Conservation (phyloP, 2,113 vertebrate species). For the Gallinago media region DNA sequence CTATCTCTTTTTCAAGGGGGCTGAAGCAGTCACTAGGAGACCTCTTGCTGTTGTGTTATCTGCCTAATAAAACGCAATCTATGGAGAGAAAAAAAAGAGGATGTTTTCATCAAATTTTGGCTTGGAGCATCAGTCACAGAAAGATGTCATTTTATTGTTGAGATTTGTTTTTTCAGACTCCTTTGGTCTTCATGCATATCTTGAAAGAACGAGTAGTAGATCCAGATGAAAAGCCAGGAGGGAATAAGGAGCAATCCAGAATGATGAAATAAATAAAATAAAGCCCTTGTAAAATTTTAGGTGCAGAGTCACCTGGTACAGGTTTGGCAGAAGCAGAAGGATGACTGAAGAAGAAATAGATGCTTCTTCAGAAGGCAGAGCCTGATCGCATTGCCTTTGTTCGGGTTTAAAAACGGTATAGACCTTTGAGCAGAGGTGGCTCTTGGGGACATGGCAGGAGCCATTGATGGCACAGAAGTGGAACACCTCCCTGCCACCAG, state of each 20-base stretch:
- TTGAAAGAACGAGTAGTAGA: not conserved
- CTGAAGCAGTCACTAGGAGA: not conserved
- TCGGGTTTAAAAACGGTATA: not conserved
- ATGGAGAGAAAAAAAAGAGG: not conserved
- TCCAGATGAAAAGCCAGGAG: not conserved
- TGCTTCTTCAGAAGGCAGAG: not conserved
- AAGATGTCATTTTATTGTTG: not conserved
- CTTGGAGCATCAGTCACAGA: not conserved
- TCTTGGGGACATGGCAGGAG: rapidly evolving
- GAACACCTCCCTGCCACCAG: not conserved
- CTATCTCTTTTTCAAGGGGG: not conserved
- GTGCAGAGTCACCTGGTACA: not conserved
- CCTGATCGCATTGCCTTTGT: not conserved
- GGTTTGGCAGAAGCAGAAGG: not conserved
- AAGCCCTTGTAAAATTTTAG: not conserved
- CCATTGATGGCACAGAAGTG: not conserved
- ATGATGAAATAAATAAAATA: not conserved
- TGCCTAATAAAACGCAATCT: not conserved
- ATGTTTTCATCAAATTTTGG: not conserved
- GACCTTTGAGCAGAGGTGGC: not conserved
- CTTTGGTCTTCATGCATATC: not conserved
- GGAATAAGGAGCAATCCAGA: not conserved
- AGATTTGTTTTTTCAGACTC: not conserved
- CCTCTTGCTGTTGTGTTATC: not conserved
- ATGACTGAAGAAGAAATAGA: not conserved